A percentile compares a stretch with the other conserved stretches of the same genome.
These are phyloP conservation scores for Heliconius hortense DNA, from an alignment of 2,888 invertebrate genomes.

Conservation along the genomic window DNA sequence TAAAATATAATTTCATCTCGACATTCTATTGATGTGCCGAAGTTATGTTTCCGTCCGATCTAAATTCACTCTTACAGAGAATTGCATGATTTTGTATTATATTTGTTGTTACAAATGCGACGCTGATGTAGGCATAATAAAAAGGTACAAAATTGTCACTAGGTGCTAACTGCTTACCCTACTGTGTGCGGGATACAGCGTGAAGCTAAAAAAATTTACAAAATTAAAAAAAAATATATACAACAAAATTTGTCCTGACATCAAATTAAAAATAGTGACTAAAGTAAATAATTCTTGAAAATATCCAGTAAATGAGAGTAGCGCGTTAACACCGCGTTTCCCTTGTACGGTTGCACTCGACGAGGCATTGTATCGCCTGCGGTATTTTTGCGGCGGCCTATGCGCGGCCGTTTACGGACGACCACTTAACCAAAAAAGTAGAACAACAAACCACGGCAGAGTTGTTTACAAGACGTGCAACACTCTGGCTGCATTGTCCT, in stretches of 20 bases:
- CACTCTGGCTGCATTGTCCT: conserved; percentile 75
- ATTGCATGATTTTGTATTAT: conserved; percentile 56
- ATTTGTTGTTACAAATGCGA: conserved; percentile 52
- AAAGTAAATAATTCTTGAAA: conserved; percentile 49
- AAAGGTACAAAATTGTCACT: conserved; percentile 36
- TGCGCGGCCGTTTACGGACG: conserved; percentile 72
- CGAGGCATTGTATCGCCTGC: conserved; percentile 72
- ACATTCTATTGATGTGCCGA: conserved; percentile 61
- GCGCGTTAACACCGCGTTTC: conserved; percentile 61
- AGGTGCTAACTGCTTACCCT: too few relatives aligned
- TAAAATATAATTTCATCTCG: conserved; percentile 73
- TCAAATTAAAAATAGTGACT: conserved; percentile 47
- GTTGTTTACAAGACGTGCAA: conserved; percentile 77
- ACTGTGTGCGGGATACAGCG: too few relatives aligned
- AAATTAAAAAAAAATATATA: conserved; percentile 27
- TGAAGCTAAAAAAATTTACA: conserved; percentile 33
- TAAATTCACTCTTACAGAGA: conserved; percentile 51
- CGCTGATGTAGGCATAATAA: conserved; percentile 51
- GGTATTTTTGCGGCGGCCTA: conserved; percentile 76
- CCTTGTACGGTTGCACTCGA: conserved; percentile 70
- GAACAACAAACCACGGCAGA: conserved; percentile 73
- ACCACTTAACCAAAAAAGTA: conserved; percentile 80
- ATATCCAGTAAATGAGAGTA: conserved; percentile 63
- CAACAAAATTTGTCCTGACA: conserved; percentile 50
- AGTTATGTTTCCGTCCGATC: conserved; percentile 57